Conservation (phyloP, 2,113 vertebrate species). For the Salvelinus fontinalis region DNA sequence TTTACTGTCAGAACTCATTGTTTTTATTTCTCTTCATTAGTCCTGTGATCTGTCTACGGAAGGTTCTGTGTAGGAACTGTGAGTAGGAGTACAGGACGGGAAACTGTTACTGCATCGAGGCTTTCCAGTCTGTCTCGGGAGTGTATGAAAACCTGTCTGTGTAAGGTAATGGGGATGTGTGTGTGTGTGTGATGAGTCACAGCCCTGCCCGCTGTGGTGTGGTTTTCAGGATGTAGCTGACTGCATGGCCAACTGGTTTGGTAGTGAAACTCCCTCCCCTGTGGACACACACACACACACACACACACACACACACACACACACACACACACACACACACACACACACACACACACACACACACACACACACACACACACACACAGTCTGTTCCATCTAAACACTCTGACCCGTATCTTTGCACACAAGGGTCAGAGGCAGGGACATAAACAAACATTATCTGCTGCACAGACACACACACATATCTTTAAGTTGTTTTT, state of each 20-base stretch:
- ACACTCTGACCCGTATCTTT: slow-evolving; percentile 47
- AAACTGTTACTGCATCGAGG: slow-evolving; percentile 32
- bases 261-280: not conserved
- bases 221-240: not conserved
- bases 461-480: slow-evolving; percentile 14
- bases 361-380: not conserved
- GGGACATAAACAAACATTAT: slow-evolving; percentile 56
- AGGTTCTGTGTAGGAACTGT: slow-evolving; percentile 40
- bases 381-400: slow-evolving; percentile 16
- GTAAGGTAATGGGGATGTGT: slow-evolving; percentile 45
- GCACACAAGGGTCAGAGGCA: slow-evolving; percentile 22
- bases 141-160: slow-evolving; percentile 53
- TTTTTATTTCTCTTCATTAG: slow-evolving; percentile 36
- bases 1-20: not conserved
- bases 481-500: no score
- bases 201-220: slow-evolving; percentile 5
- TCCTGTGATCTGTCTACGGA: slow-evolving; percentile 38
- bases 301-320: not conserved
- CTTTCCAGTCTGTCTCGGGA: slow-evolving; percentile 62
- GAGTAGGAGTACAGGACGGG: slow-evolving; percentile 56
- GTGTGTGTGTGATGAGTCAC: slow-evolving; percentile 3
- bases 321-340: not conserved
- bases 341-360: not conserved
- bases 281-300: not conserved
- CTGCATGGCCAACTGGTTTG: not conserved